A percentile compares a stretch with the other conserved stretches of the same genome.
Evolutionary conservation across 2,797 vertebrate genomes (phyloP).

Genomic region (Gymnothorax reevesii): DNA sequence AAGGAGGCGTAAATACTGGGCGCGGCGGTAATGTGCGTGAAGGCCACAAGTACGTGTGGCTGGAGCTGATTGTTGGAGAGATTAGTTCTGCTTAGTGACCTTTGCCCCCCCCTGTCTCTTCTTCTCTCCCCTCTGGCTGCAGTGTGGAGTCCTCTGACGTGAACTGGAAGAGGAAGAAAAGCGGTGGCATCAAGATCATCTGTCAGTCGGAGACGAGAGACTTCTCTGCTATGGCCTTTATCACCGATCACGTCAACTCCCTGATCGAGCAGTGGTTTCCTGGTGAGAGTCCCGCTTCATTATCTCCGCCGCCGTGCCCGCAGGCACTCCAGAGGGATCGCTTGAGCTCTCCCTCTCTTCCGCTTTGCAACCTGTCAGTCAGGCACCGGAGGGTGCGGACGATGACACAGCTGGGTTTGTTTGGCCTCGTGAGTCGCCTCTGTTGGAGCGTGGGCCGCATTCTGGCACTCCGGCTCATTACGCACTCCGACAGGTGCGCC

Average conservation of each 20-base stretch:
- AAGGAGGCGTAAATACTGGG: not conserved
- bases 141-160: conserved; percentile 94
- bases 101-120: not conserved
- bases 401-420: not conserved
- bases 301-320: not conserved
- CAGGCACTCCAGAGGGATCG: no score
- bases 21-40: not conserved
- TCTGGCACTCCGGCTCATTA: not conserved
- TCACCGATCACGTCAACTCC: conserved; percentile 93
- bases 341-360: not conserved
- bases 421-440: not conserved
- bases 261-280: conserved; percentile 99
- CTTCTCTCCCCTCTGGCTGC: conserved; percentile 38
- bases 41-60: not conserved
- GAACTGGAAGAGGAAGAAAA: conserved; percentile 96
- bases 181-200: conserved; percentile 93
- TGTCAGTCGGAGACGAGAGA: conserved; percentile 93
- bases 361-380: no score
- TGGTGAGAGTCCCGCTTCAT: conserved; percentile 73
- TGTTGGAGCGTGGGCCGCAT: not conserved
- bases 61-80: not conserved
- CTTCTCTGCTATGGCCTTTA: conserved; percentile 97
- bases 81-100: conserved; percentile 2
- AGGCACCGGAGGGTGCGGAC: not conserved
- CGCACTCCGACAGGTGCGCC: conserved; percentile 11